Evolutionary conservation across 2,888 invertebrate genomes (phyloP).

Genomic region (Exocentrus adspersus): DNA sequence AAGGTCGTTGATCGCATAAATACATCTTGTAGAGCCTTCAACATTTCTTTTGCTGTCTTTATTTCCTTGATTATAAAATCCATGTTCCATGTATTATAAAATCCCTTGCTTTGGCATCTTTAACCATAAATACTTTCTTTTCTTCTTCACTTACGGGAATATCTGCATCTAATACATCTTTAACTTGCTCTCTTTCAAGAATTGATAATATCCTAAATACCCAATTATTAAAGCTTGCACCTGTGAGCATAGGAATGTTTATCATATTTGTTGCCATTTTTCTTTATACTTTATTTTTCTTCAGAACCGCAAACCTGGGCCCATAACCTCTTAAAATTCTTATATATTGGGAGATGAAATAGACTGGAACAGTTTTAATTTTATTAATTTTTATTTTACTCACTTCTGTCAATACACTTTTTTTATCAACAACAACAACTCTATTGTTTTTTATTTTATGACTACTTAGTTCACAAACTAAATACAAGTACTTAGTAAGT

Average conservation of each 20-base stretch:
- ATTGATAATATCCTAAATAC: background rate
- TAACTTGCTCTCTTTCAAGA: background rate
- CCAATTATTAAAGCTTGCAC: background rate
- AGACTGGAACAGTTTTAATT: no score
- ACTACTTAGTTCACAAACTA: no score
- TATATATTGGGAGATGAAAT: no score
- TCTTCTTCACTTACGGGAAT: background rate
- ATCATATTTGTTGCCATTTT: no score
- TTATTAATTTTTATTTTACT: no score
- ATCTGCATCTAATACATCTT: background rate
- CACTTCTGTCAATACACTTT: no score
- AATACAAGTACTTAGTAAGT: no score
- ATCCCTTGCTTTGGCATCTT: slow-evolving; percentile 40
- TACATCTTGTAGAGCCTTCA: slow-evolving; percentile 40
- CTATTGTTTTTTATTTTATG: no score
- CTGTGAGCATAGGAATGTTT: background rate
- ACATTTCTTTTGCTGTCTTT: slow-evolving; percentile 41
- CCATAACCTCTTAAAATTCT: no score
- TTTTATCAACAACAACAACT: no score
- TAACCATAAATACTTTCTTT: slow-evolving; percentile 21
- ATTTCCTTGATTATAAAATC: slow-evolving; percentile 40
- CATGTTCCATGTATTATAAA: slow-evolving; percentile 44
- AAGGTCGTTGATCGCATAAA: slow-evolving; percentile 45
- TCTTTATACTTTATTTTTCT: no score
- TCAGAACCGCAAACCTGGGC: no score